Conservation (phyloP, 2,113 vertebrate genomes). For the Melanerpes aurifrons region DNA sequence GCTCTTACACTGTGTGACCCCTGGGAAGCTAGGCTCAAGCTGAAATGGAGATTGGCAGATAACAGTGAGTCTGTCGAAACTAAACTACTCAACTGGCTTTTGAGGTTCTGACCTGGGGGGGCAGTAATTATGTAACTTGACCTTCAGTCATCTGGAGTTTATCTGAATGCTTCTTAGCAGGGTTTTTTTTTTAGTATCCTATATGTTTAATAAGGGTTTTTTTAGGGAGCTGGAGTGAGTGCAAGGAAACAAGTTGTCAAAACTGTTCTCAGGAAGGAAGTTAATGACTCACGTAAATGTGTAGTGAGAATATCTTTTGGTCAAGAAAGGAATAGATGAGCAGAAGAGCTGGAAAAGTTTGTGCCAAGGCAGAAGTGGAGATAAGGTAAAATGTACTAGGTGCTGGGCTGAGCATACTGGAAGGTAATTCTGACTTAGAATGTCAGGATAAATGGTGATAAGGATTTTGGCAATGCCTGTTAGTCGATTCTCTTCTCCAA, state of each 20-base stretch:
- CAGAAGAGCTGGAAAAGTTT: background rate
- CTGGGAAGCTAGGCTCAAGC: background rate
- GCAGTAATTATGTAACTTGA: background rate
- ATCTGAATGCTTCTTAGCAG: background rate
- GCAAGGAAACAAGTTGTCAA: background rate
- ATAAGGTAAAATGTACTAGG: background rate
- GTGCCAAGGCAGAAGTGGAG: background rate
- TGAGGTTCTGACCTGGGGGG: background rate
- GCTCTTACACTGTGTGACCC: background rate
- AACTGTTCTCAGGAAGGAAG: background rate
- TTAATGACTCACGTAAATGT: background rate
- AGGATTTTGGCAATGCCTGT: slow-evolving; percentile 44
- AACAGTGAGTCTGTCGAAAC: background rate
- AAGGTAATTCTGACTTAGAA: background rate
- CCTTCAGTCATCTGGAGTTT: background rate
- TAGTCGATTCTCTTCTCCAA: slow-evolving; percentile 26
- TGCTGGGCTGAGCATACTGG: background rate
- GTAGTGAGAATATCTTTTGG: background rate
- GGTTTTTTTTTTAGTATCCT: background rate
- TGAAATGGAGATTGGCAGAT: background rate
- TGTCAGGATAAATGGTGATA: background rate
- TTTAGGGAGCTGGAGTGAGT: background rate
- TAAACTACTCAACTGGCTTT: background rate
- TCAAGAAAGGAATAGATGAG: background rate
- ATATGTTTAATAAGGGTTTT: background rate